Base-by-base conservation (phyloP, 2,797 vertebrate species). In the Sebastes vulpes region DNA sequence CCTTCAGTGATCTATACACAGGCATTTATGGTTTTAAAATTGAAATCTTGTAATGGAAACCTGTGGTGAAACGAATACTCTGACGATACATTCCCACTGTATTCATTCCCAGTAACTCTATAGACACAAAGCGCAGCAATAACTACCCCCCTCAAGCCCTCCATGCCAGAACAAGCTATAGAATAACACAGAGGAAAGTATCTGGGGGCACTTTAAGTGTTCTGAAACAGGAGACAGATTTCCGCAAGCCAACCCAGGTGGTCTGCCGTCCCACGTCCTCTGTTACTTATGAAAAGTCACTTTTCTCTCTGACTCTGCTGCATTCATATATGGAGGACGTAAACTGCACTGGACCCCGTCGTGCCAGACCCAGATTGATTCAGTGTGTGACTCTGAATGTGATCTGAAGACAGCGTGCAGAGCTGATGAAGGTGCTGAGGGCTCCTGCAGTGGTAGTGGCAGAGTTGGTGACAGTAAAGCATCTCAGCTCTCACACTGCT, bases 161-260 rank as follows among this genome's bases (percentile, higher is more conserved):
- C 42, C 35, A 26, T 58, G 57, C 28, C 50, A 77, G 73, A 75
- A 26, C 35, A 63, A 69, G 64, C 78, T 87, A 73, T 90, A 88
- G 79, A 84, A 85, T 88, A 79, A 84, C 89, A 86, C 18, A 46
- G 31, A 57, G 31, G 48, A 72, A 76, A 69, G 65, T 79, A 82
- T 79, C 77, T 70, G 60, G 58, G 72, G 77, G 59, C 46, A 38
- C 16, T n/a, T 18, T 79, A 79, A 88, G 77, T 87, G 76, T 71
- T 89, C 83, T 88, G 90, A 87, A 93, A 91, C 80, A 88, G 60
- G 82, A 91, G 82, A 92, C 89, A 81, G 71, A 84, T 84, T 88
- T 90, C 84, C 66, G 32, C 79, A 78, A 89, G 88, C 72, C 77
- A 78, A 87, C 83, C 89, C 90, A 89, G 89, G 91, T 94, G 92